phyloP scores from a whole-genome alignment of 1,140 invertebrate genomes.

The Heliconius himera region DNA sequence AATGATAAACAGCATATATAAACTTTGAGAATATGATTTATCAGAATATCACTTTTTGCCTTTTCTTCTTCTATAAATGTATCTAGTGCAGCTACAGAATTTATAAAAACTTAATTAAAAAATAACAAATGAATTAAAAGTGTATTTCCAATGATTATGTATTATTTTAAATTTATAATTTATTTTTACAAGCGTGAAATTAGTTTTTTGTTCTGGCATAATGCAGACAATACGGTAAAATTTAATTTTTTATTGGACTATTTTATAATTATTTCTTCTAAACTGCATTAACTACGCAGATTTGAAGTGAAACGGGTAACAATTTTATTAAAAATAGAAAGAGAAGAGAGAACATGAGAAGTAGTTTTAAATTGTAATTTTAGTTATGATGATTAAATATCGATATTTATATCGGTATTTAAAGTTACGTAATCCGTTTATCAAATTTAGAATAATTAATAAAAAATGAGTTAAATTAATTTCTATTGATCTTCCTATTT shows the following conservation, averaged over 20 bases:
- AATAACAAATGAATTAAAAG: not conserved
- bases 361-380: not conserved
- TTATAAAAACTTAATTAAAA: not conserved
- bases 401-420: not conserved
- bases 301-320: not conserved
- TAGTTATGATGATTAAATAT: not conserved
- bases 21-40: not conserved
- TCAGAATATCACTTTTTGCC: not conserved
- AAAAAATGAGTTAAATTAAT: not conserved
- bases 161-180: not conserved
- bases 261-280: not conserved
- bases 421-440: not conserved
- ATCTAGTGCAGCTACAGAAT: not conserved
- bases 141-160: not conserved
- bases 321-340: not conserved
- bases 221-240: not conserved
- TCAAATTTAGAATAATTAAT: too few relatives aligned
- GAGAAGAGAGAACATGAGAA: too few relatives aligned
- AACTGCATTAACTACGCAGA: not conserved
- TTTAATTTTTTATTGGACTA: not conserved
- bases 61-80: not conserved
- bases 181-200: slow-evolving; percentile 10
- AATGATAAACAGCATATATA: not conserved
- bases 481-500: too few relatives aligned
- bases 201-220: not conserved